phyloP scores from a whole-genome alignment of 2,113 vertebrate genomes.

The Sceloporus undulatus region DNA sequence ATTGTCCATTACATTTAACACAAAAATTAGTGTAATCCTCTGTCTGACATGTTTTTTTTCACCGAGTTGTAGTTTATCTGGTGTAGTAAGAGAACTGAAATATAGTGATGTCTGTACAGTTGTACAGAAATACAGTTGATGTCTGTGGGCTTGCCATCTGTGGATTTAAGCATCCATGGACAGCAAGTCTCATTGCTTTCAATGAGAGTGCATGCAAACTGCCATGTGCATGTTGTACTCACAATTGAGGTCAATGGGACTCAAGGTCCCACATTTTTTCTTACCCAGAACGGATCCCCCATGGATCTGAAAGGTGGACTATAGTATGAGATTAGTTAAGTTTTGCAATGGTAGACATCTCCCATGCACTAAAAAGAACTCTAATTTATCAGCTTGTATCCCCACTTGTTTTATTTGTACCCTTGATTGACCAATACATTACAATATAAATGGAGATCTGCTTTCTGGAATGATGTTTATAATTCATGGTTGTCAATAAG shows the following conservation, averaged over 20 bases:
- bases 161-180: too few species aligned
- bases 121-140: too few species aligned
- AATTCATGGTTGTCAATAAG: constrained; percentile 77
- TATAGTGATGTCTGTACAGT: too few species aligned
- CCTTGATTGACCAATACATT: not conserved
- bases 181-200: too few species aligned
- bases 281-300: too few species aligned
- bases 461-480: constrained; percentile 74
- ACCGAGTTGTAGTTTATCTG: not conserved
- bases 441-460: constrained; percentile 70
- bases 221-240: too few species aligned
- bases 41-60: not conserved
- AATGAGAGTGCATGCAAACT: too few species aligned
- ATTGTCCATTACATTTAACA: not conserved
- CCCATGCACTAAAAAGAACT: not conserved
- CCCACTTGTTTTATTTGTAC: constrained; percentile 11
- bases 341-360: not conserved
- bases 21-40: not conserved
- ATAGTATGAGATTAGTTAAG: not conserved
- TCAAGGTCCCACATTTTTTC: too few species aligned
- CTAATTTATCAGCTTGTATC: constrained; percentile 11
- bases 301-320: too few species aligned
- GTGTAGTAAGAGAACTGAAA: too few species aligned
- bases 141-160: too few species aligned
- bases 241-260: too few species aligned